Base-by-base conservation (phyloP, 2,797 vertebrate genomes). In the Rhinella marina region DNA sequence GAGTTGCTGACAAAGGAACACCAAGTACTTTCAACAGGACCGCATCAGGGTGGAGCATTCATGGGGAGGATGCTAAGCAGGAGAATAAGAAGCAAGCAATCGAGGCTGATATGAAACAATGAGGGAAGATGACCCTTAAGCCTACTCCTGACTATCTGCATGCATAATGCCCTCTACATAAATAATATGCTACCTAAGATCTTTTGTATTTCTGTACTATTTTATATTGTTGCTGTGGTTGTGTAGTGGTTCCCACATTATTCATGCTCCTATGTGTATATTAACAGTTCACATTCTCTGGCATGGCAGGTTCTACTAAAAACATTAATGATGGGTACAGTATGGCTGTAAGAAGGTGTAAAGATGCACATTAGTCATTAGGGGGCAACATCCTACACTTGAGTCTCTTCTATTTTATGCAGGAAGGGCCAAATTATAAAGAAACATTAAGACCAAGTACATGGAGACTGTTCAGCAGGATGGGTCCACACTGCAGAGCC, bases 1-100 rank as follows among this genome's bases (percentile, higher is more conserved):
- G 87, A 83, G 92, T 88, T 9, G 92, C 95, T 0, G 95, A 96
- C 0, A 95, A 96, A 66, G 92, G 7, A 52, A 25, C 87, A 0
- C 14, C 29, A 82, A 96, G 94, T 91, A 97, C 96, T 92, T 99
- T 98, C 85, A 99, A 98, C 91, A 94, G 97, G 90, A 97, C 90
- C 0, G 97, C 98, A 0, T 95, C 92, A 7, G 97, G 97, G 62
- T 99, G 98, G 92, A 93, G 80, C 83, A 92, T 10, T 86, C 25
- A 90, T 96, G 95, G 93, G 8, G 75, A 89, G 27, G 73, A 83
- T 41, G 32, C 14, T 3, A 17, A 85, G 23, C 70, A 75, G 32
- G 27, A 16, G 13, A 32, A 32, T 62, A 64, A n/a, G 14, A 41
- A 72, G 62, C 41, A 81, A 66, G 41, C n/a, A n/a, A 13, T 81